Evolutionary conservation across 2,888 invertebrate genomes (phyloP).

Genomic region (Lydus trimaculatus): DNA sequence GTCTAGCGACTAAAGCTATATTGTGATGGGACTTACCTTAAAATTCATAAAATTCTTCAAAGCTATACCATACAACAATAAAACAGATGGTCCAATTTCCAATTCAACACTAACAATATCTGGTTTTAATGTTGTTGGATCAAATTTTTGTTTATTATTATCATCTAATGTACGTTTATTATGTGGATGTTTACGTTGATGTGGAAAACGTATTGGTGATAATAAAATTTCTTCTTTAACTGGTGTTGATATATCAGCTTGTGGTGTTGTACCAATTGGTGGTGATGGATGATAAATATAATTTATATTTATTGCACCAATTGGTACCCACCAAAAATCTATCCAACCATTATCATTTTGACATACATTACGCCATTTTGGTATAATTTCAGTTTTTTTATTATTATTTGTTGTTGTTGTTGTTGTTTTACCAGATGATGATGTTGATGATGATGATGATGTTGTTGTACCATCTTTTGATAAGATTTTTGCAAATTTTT

Average conservation of each 20-base stretch:
- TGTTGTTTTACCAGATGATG: slow-evolving; percentile 61
- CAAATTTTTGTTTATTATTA: slow-evolving; percentile 72
- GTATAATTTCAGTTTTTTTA: slow-evolving; percentile 62
- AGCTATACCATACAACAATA: slow-evolving; percentile 91
- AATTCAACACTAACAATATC: slow-evolving; percentile 92
- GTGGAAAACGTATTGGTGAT: slow-evolving; percentile 90
- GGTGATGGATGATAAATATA: slow-evolving; percentile 95
- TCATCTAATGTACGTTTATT: slow-evolving; percentile 63
- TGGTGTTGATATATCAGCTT: slow-evolving; percentile 92
- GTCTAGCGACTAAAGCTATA: no score
- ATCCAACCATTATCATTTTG: slow-evolving; percentile 82
- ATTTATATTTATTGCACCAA: slow-evolving; percentile 88
- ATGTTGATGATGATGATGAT: slow-evolving; percentile 28
- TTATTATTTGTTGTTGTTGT: slow-evolving; percentile 29
- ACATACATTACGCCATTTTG: slow-evolving; percentile 86
- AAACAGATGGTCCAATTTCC: slow-evolving; percentile 92
- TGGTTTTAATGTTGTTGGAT: slow-evolving; percentile 83
- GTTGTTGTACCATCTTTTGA: slow-evolving; percentile 73
- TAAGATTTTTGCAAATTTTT: slow-evolving; percentile 86
- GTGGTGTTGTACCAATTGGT: slow-evolving; percentile 84
- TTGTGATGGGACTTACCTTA: slow-evolving; percentile 63
- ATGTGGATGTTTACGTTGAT: slow-evolving; percentile 63
- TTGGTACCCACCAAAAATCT: slow-evolving; percentile 96
- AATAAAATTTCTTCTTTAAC: slow-evolving; percentile 92
- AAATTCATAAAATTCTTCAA: slow-evolving; percentile 88